These are phyloP conservation scores for Chloropsis cyanopogon DNA, from an alignment of 2,113 vertebrate genomes.

Conservation along the genomic window DNA sequence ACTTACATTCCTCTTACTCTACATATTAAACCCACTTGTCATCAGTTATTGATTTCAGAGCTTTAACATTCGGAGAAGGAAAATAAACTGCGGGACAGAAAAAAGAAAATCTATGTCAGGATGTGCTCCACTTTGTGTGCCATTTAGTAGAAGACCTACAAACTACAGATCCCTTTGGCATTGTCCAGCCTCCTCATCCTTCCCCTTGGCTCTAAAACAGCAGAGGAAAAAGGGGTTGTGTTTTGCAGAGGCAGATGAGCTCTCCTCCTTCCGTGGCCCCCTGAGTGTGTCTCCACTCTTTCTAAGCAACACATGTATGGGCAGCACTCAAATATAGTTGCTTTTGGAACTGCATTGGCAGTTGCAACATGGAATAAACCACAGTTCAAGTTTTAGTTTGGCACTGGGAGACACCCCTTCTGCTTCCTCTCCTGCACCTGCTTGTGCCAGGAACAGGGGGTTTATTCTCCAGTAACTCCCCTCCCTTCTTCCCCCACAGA, in stretches of 20 bases:
- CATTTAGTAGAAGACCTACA: background rate
- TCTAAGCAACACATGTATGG: fast-evolving
- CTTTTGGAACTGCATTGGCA: too few species aligned
- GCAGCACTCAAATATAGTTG: background rate
- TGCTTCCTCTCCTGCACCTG: background rate
- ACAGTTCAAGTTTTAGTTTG: background rate
- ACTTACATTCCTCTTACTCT: slow-evolving; percentile 30
- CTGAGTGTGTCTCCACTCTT: background rate
- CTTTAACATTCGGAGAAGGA: background rate
- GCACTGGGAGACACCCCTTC: background rate
- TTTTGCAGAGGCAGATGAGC: background rate
- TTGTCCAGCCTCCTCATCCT: background rate
- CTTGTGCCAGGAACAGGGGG: background rate
- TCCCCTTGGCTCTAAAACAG: background rate
- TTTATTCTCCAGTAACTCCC: background rate
- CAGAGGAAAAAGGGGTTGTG: background rate
- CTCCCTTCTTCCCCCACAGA: background rate
- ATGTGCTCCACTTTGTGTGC: background rate
- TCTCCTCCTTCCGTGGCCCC: fast-evolving
- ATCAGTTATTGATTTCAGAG: slow-evolving; percentile 40
- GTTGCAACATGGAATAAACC: background rate
- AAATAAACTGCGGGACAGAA: background rate
- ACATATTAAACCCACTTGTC: slow-evolving; percentile 38
- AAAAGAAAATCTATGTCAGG: background rate
- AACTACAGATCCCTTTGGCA: background rate